Conservation (phyloP, 2,888 invertebrate genomes). For the Noctua janthina region DNA sequence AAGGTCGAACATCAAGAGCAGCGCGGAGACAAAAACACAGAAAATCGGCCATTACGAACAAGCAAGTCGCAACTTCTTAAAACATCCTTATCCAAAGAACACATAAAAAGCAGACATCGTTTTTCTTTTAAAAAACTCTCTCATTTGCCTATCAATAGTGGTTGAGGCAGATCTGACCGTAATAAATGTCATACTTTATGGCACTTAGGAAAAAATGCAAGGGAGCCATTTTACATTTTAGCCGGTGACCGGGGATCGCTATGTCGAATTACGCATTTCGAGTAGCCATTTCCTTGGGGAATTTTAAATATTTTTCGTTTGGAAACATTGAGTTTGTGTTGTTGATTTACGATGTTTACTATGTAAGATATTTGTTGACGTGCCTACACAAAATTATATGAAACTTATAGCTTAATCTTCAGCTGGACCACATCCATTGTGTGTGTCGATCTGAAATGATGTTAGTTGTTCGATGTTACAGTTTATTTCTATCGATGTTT, state of each 20-base stretch:
- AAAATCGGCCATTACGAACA: slow-evolving; percentile 79
- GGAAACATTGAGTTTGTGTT: slow-evolving; percentile 67
- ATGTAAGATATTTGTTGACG: slow-evolving; percentile 44
- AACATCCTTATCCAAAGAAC: slow-evolving; percentile 88
- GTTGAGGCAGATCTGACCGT: slow-evolving; percentile 90
- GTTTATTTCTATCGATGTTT: background rate
- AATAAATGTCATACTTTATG: slow-evolving; percentile 91
- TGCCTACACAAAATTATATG: slow-evolving; percentile 12
- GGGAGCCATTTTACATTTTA: slow-evolving; percentile 90
- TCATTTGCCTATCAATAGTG: slow-evolving; percentile 91
- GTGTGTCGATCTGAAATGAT: background rate
- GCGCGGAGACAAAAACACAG: slow-evolving; percentile 71
- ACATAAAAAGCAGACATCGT: slow-evolving; percentile 91
- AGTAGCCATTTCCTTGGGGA: slow-evolving; percentile 87
- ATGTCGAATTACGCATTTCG: slow-evolving; percentile 87
- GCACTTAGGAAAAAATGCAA: slow-evolving; percentile 90
- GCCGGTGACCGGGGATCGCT: slow-evolving; percentile 87
- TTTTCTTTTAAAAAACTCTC: slow-evolving; percentile 91
- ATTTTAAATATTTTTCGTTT: slow-evolving; percentile 78
- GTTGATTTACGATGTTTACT: slow-evolving; percentile 69
- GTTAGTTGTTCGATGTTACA: slow-evolving; percentile 40
- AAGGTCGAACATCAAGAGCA: slow-evolving; percentile 65
- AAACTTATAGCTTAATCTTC: slow-evolving; percentile 41
- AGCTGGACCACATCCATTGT: background rate
- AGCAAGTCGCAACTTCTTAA: slow-evolving; percentile 82